Conservation (phyloP, 2,113 vertebrate species). For the Callochromis pleurospilus region DNA sequence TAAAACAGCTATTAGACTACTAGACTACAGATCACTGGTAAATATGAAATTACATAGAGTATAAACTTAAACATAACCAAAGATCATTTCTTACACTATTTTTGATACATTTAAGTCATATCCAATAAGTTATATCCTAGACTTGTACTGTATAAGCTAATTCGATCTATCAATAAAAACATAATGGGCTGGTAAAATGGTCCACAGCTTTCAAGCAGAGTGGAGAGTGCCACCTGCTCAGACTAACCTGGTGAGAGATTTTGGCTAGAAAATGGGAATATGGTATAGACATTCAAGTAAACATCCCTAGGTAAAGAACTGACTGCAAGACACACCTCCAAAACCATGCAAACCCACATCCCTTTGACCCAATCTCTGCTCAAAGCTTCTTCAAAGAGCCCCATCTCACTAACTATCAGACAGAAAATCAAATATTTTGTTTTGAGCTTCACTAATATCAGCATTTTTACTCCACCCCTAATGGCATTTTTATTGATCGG, state of each 20-base stretch:
- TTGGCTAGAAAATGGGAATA: slow-evolving; percentile 68
- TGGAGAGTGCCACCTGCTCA: slow-evolving; percentile 74
- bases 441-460: slow-evolving; percentile 96
- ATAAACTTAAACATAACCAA: background rate
- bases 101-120: background rate
- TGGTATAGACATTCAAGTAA: slow-evolving; percentile 80
- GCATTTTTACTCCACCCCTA: slow-evolving; percentile 93
- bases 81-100: background rate
- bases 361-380: slow-evolving; percentile 31
- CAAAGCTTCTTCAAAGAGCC: slow-evolving; percentile 57
- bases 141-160: background rate
- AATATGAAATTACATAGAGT: background rate
- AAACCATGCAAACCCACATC: background rate
- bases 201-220: slow-evolving; percentile 78
- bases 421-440: slow-evolving; percentile 98
- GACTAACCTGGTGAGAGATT: slow-evolving; percentile 84
- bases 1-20: background rate
- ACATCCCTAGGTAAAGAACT: slow-evolving; percentile 85
- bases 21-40: background rate
- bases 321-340: slow-evolving; percentile 58
- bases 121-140: background rate
- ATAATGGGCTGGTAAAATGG: background rate
- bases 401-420: slow-evolving; percentile 85
- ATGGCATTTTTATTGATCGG: slow-evolving; percentile 98
- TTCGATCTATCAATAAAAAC: background rate